phyloP scores from a whole-genome alignment of 2,797 vertebrate genomes.

The Sebastes aleutianus region DNA sequence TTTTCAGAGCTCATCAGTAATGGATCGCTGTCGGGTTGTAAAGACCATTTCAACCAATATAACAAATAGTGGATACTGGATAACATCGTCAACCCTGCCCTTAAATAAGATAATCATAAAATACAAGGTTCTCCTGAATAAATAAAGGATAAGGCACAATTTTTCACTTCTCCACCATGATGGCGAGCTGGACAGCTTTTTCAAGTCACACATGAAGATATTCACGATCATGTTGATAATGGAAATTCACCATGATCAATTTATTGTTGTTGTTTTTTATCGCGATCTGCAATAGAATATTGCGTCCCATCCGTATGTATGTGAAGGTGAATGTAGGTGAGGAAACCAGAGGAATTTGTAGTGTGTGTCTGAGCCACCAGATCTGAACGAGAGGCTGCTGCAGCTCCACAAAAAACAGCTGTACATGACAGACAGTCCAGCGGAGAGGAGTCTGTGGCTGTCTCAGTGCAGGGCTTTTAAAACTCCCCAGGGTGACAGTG shows the following conservation, averaged over 20 bases:
- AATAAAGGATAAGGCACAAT: too few relatives aligned
- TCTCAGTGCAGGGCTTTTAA: slow-evolving; percentile 57
- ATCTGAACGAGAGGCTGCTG: neutral
- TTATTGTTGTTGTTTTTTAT: too few relatives aligned
- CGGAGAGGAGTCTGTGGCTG: slow-evolving; percentile 26
- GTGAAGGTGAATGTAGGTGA: neutral
- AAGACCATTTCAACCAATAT: too few relatives aligned
- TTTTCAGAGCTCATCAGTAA: too few relatives aligned
- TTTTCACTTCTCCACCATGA: neutral
- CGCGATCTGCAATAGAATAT: neutral
- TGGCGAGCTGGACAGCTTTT: neutral
- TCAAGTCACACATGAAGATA: neutral
- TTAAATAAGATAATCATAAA: neutral
- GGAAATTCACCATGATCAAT: neutral
- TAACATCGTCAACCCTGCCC: too few relatives aligned
- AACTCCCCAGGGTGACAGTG: slow-evolving; percentile 54
- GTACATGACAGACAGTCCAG: slow-evolving; percentile 38
- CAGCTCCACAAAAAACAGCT: slow-evolving; percentile 14
- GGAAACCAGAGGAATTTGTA: neutral
- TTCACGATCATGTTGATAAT: neutral
- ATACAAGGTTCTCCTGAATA: too few relatives aligned
- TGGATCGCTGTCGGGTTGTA: too few relatives aligned
- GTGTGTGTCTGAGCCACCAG: neutral
- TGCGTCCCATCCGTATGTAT: neutral
- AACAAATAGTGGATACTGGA: too few relatives aligned